Conservation (phyloP, 1,140 invertebrate genomes). For the Ceratina australensis region DNA sequence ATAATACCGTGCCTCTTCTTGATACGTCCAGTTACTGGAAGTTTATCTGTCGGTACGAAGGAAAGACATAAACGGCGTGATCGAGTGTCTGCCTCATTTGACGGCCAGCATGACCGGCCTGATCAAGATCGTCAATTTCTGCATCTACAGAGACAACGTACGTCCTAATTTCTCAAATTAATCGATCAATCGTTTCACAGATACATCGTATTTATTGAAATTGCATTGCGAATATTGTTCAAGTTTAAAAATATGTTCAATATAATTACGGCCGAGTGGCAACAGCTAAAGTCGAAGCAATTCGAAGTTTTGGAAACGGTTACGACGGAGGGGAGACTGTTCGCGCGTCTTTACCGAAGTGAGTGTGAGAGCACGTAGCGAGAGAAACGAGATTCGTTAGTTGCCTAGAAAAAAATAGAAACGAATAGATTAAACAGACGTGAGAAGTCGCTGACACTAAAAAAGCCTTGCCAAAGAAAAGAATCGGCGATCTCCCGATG, state of each 20-base stretch:
- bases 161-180: no score
- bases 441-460: no score
- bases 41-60: not conserved
- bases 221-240: not conserved
- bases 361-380: no score
- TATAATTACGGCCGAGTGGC: not conserved
- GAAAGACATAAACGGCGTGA: not conserved
- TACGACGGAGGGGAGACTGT: not conserved
- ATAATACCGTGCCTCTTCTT: no score
- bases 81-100: not conserved
- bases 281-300: not conserved
- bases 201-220: not conserved
- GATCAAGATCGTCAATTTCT: not conserved
- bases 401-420: no score
- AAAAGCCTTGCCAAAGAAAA: no score
- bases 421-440: no score
- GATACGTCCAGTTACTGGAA: not conserved
- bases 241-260: slow-evolving; percentile 5
- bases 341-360: not conserved
- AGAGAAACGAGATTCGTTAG: no score
- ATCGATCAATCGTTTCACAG: no score
- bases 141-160: slow-evolving; percentile 5
- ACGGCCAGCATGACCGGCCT: not conserved
- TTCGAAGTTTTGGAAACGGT: not conserved
- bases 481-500: no score